phyloP scores from a whole-genome alignment of 2,888 invertebrate genomes.

The Ferrisia virgata region DNA sequence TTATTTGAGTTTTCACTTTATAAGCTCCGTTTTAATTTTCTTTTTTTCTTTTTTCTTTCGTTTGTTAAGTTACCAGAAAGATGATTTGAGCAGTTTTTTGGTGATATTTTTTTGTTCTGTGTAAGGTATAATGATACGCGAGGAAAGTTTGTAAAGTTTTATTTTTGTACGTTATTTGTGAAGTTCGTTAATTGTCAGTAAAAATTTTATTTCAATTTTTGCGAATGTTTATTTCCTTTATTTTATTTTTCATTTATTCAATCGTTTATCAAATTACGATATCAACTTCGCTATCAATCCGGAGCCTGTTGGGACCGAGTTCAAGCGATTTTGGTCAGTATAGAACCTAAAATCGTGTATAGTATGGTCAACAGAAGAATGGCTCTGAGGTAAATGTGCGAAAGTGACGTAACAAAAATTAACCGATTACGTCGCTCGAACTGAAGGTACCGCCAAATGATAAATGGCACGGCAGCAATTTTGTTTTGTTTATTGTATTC shows the following conservation, averaged over 20 bases:
- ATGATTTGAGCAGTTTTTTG: constrained; percentile 35
- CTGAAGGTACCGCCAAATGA: too few relatives aligned
- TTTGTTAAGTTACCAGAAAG: constrained; percentile 42
- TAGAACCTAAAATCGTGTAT: too few relatives aligned
- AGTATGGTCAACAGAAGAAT: too few relatives aligned
- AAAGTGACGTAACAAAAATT: too few relatives aligned
- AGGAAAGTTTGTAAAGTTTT: constrained; percentile 40
- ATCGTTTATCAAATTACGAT: neutral
- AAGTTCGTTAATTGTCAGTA: constrained; percentile 41
- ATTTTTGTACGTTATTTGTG: constrained; percentile 31
- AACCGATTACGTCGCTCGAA: too few relatives aligned
- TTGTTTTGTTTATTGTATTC: too few relatives aligned
- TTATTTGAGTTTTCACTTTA: constrained; percentile 6
- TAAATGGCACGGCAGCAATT: too few relatives aligned
- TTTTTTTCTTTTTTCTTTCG: neutral
- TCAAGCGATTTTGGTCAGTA: neutral
- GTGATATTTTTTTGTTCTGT: constrained; percentile 36
- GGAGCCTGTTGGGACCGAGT: neutral
- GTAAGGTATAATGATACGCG: neutral
- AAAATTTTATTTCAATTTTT: constrained; percentile 25
- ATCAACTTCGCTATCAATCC: neutral
- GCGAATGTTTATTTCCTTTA: too few relatives aligned
- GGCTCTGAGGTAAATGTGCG: too few relatives aligned
- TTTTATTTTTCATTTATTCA: neutral
- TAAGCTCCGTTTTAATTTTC: neutral